Evolutionary conservation across 1,140 invertebrate species (phyloP).

Genomic region (Drosophila melanica): DNA sequence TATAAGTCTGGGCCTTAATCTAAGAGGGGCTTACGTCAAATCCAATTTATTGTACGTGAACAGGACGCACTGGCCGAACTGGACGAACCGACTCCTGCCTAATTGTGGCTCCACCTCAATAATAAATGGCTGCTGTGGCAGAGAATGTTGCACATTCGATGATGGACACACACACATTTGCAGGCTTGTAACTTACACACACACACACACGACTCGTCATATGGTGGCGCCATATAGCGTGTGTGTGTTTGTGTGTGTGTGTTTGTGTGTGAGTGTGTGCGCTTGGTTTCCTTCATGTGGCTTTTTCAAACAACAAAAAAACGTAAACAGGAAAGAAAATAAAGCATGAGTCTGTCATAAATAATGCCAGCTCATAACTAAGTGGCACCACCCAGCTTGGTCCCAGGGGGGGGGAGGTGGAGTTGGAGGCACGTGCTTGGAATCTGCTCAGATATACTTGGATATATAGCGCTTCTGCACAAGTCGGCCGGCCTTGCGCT

Average conservation of each 20-base stretch:
- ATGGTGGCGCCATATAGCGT: slow-evolving; percentile 49
- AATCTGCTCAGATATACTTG: slow-evolving; percentile 78
- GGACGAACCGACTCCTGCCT: slow-evolving; percentile 32
- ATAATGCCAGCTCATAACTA: slow-evolving; percentile 73
- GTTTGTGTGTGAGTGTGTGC: slow-evolving; percentile 10
- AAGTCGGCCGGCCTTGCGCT: slow-evolving; percentile 77
- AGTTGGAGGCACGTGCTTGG: slow-evolving; percentile 63
- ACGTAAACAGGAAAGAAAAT: slow-evolving; percentile 76
- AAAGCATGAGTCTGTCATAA: slow-evolving; percentile 57
- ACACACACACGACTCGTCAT: slow-evolving; percentile 50
- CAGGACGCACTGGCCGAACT: slow-evolving; percentile 28
- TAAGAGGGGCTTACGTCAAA: slow-evolving; percentile 62
- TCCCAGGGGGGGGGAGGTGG: too few relatives aligned
- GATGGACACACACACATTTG: slow-evolving; percentile 35
- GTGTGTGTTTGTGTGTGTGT: slow-evolving; percentile 13
- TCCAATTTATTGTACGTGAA: slow-evolving; percentile 75
- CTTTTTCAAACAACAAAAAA: slow-evolving; percentile 75
- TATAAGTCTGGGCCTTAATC: slow-evolving; percentile 75
- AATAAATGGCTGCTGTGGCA: slow-evolving; percentile 52
- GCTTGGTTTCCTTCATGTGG: slow-evolving; percentile 68
- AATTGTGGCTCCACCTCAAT: slow-evolving; percentile 53
- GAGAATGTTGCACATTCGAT: slow-evolving; percentile 59
- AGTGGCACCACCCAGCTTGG: slow-evolving; percentile 25
- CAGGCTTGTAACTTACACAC: slow-evolving; percentile 22
- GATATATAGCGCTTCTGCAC: slow-evolving; percentile 83